Evolutionary conservation across 2,113 vertebrate species (phyloP), one percentile per base, ranked within the genome.

Genomic region (Colistium nudipinnis): DNA sequence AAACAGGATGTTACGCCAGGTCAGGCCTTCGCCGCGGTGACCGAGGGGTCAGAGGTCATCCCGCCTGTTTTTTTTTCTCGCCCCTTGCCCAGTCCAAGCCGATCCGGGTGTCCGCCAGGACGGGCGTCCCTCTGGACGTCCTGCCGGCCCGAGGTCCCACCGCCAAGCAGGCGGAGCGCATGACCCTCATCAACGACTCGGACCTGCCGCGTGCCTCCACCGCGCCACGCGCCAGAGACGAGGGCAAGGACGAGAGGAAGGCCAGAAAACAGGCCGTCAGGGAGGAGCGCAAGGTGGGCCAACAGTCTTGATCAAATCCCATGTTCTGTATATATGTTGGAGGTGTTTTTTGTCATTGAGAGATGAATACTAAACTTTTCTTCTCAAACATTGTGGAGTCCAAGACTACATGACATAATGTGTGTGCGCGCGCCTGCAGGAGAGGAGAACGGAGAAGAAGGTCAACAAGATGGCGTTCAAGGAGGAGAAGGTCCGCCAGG

Each of bases 361-460:
- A n/a, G n/a, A n/a, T n/a, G n/a, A n/a, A n/a, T n/a, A n/a, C n/a
- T n/a, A n/a, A n/a, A n/a, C n/a, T n/a, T n/a, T n/a, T n/a, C n/a
- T n/a, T n/a, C n/a, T n/a, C n/a, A n/a, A n/a, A n/a, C n/a, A n/a
- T n/a, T n/a, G n/a, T 31, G 4, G 30, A 6, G 36, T 39, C 4
- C 17, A 16, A 39, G 13, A 31, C 22, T 9, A 11, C 0, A 2
- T 43, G 4, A 48, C 12, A 1, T 2, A n/a, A 2, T 10, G n/a
- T 22, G 56, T 55, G 1, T 33, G 9, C 66, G 11, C 55, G 6
- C 59, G 35, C 59, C 2, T 56, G 14, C 74, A 99, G 98, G 97
- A 98, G 56, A 89, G 97, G 57, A 92, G 96, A 62, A 61, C 80
- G 25, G 97, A 99, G 87, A 99, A 99, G 93, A 98, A 97, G 85